Percentiles rank a stretch among this genome's conserved stretches.
Evolutionary conservation across 64 coral and sea anemone species (phyloP).

Genomic region (Pocillopora damicornis): DNA sequence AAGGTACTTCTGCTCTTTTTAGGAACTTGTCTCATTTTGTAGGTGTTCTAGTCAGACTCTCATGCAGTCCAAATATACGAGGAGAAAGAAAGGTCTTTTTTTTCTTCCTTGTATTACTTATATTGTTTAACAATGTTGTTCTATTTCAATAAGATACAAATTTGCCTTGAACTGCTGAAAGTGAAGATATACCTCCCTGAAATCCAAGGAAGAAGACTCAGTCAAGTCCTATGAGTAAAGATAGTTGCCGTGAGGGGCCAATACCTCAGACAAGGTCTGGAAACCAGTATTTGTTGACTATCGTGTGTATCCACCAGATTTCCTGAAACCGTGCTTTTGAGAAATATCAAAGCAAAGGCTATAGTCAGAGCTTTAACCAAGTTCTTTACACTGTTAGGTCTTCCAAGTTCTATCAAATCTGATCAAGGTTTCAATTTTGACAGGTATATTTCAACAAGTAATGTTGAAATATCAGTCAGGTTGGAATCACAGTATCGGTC

Average conservation of each 20-base stretch:
- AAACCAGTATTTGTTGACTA: conserved; percentile 43
- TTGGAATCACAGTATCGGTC: conserved; percentile 51
- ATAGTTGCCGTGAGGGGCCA: conserved; percentile 26
- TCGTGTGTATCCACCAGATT: conserved; percentile 63
- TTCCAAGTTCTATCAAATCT: conserved; percentile 53
- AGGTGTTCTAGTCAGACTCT: too few relatives aligned
- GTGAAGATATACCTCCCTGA: too few relatives aligned
- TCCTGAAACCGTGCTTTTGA: conserved; percentile 64
- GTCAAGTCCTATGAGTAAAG: too few relatives aligned
- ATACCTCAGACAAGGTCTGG: conserved; percentile 16
- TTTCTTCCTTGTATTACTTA: too few relatives aligned
- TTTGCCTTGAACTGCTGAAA: too few relatives aligned
- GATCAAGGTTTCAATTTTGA: conserved; percentile 57
- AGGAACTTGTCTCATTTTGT: too few relatives aligned
- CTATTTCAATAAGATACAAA: too few relatives aligned
- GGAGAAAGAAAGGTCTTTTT: too few relatives aligned
- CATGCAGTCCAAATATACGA: too few relatives aligned
- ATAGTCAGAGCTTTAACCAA: conserved; percentile 51
- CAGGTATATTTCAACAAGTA: conserved; percentile 54
- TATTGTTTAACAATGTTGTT: too few relatives aligned
- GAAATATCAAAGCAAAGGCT: conserved; percentile 59
- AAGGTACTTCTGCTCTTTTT: too few relatives aligned
- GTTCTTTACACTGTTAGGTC: conserved; percentile 49
- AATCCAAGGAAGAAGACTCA: too few relatives aligned
- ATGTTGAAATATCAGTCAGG: conserved; percentile 12